A percentile compares a stretch with the other conserved stretches of the same genome.
These are phyloP conservation scores for Sus cebifrons DNA, from an alignment of 2,797 vertebrate genomes.

Conservation along the genomic window DNA sequence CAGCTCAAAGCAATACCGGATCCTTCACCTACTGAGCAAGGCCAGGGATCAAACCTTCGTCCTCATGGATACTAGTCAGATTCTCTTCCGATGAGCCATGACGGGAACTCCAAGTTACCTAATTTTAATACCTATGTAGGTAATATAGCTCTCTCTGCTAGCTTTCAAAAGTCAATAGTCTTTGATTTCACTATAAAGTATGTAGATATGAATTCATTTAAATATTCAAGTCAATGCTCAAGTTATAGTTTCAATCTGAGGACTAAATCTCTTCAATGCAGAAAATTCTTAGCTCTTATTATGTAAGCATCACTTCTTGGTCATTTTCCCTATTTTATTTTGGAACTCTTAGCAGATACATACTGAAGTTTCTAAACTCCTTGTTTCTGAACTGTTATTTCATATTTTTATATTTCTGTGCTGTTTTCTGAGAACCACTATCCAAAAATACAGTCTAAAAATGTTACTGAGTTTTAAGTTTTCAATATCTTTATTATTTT, in stretches of 20 bases:
- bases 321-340: conserved; percentile 18
- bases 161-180: not conserved
- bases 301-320: not conserved
- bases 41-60: too few species aligned
- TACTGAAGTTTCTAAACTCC: not conserved
- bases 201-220: conserved; percentile 19
- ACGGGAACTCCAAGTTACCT: not conserved
- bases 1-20: too few species aligned
- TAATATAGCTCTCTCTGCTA: not conserved
- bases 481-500: conserved; percentile 16
- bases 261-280: conserved; percentile 40
- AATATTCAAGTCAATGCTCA: conserved; percentile 33
- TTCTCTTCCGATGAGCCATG: too few species aligned
- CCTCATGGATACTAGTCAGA: too few species aligned
- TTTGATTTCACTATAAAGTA: not conserved
- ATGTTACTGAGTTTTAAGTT: not conserved
- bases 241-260: conserved; percentile 47
- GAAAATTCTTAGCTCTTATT: conserved; percentile 27
- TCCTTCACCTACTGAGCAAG: too few species aligned
- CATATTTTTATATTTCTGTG: conserved; percentile 20
- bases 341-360: conserved; percentile 18
- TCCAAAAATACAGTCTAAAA: conserved; percentile 21
- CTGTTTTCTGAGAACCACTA: conserved; percentile 12
- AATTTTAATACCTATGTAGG: conserved; percentile 37
- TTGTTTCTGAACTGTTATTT: conserved; percentile 39